phyloP scores from a whole-genome alignment of 2,888 invertebrate genomes.

The Tricholauxania praeusta region DNA sequence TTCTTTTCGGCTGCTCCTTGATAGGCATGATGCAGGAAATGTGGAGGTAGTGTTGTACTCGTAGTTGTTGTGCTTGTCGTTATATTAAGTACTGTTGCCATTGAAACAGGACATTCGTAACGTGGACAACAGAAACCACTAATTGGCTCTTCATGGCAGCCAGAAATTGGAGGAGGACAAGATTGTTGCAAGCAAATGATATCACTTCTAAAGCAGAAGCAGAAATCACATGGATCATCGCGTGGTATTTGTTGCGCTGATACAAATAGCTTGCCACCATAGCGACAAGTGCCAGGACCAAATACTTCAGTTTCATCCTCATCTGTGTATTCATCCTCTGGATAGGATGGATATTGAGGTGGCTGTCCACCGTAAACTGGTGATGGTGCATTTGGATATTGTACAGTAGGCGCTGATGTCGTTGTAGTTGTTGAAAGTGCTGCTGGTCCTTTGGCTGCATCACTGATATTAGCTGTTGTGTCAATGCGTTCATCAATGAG shows the following conservation, averaged over 20 bases:
- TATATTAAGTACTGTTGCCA: slow-evolving; percentile 84
- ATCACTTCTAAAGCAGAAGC: slow-evolving; percentile 96
- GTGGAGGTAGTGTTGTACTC: slow-evolving; percentile 86
- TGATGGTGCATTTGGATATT: slow-evolving; percentile 57
- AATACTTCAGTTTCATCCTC: slow-evolving; percentile 82
- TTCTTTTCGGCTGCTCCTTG: slow-evolving; percentile 75
- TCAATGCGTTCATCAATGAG: slow-evolving; percentile 44
- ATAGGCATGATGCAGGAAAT: slow-evolving; percentile 83
- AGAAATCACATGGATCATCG: slow-evolving; percentile 95
- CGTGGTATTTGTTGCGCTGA: slow-evolving; percentile 95
- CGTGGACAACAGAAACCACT: slow-evolving; percentile 95
- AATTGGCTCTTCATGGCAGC: slow-evolving; percentile 92
- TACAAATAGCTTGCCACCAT: slow-evolving; percentile 92
- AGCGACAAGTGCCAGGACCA: slow-evolving; percentile 91
- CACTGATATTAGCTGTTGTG: slow-evolving; percentile 36
- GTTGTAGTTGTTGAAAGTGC: slow-evolving; percentile 46
- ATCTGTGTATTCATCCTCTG: slow-evolving; percentile 74
- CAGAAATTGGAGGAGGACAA: slow-evolving; percentile 93
- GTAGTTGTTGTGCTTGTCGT: slow-evolving; percentile 91
- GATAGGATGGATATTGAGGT: slow-evolving; percentile 62
- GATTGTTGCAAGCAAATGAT: slow-evolving; percentile 96
- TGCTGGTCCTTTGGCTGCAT: slow-evolving; percentile 13
- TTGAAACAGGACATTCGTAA: slow-evolving; percentile 92
- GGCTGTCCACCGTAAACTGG: slow-evolving; percentile 58
- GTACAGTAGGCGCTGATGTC: slow-evolving; percentile 52